A percentile compares a stretch with the other conserved stretches of the same genome.
Conservation (phyloP, 1,140 invertebrate species). For the Caerostris darwini region DNA sequence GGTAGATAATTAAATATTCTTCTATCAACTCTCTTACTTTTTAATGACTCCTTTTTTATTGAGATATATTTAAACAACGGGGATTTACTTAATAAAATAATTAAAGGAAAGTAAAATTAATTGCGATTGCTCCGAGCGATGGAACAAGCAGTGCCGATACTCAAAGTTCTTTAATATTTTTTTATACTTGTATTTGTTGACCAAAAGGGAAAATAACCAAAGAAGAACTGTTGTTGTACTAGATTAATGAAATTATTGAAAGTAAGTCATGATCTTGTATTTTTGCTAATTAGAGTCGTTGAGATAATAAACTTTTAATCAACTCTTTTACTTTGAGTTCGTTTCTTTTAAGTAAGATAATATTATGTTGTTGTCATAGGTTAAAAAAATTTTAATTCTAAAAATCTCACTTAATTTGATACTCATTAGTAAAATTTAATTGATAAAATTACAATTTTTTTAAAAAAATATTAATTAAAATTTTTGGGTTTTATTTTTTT, state of each 20-base stretch:
- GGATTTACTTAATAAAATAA: neutral
- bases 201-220: neutral
- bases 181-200: neutral
- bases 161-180: neutral
- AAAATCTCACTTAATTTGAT: too few species aligned
- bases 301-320: neutral
- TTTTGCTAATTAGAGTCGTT: constrained; percentile 8
- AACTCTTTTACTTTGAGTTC: too few species aligned
- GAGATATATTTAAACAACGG: neutral
- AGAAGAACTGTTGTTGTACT: neutral
- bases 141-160: neutral
- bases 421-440: too few species aligned
- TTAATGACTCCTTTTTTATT: neutral
- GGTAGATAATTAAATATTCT: neutral
- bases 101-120: constrained; percentile 23
- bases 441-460: too few species aligned
- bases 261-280: neutral
- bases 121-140: neutral
- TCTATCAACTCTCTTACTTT: neutral
- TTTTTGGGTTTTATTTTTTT: too few species aligned
- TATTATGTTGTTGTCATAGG: too few species aligned
- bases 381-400: too few species aligned
- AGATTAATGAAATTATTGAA: neutral
- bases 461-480: too few species aligned
- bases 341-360: neutral